These are phyloP conservation scores for Halocaridina rubra DNA, from an alignment of 2,888 invertebrate genomes.

Conservation along the genomic window DNA sequence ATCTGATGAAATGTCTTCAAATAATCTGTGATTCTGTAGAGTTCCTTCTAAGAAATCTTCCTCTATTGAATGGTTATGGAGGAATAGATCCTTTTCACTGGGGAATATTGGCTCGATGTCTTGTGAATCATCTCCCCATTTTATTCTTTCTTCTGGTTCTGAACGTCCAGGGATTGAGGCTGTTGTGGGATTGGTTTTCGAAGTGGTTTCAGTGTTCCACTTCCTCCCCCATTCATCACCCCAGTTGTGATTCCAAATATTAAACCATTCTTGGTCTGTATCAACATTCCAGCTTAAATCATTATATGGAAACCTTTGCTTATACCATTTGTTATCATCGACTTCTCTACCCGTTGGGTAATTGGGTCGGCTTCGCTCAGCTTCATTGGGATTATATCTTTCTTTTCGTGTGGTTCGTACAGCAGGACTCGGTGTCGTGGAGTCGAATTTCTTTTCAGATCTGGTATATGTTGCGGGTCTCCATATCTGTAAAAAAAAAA, in stretches of 20 bases:
- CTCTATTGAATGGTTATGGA: too few species aligned
- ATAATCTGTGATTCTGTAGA: too few species aligned
- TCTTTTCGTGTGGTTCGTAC: neutral
- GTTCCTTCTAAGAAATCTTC: too few species aligned
- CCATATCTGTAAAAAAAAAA: neutral
- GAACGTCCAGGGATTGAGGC: neutral
- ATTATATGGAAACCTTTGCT: neutral
- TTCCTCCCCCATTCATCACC: neutral
- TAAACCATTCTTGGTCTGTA: neutral
- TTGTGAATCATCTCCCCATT: too few species aligned
- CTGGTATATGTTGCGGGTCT: neutral
- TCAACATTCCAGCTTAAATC: neutral
- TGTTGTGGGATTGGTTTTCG: neutral
- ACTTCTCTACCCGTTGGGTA: neutral
- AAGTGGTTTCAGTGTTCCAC: neutral
- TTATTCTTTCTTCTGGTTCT: neutral
- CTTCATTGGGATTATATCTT: too few species aligned
- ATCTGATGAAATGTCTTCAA: too few species aligned
- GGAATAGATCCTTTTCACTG: too few species aligned
- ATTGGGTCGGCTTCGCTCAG: neutral
- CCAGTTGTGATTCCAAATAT: neutral
- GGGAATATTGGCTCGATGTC: too few species aligned
- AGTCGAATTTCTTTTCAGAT: neutral
- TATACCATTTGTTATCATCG: neutral
- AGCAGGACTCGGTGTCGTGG: neutral